Conservation (phyloP, 2,113 vertebrate genomes). For the Dasypus novemcinctus region DNA sequence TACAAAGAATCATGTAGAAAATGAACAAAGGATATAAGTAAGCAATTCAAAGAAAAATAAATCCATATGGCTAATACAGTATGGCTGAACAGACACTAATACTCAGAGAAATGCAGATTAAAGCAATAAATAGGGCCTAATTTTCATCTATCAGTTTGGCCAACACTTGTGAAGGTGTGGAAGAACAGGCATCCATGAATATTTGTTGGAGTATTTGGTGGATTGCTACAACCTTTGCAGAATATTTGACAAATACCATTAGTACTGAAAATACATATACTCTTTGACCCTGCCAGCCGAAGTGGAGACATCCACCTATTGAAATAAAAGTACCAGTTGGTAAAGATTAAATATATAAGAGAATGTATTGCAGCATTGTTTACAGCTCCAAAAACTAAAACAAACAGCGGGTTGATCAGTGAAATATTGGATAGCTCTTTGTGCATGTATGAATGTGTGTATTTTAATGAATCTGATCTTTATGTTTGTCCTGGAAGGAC, state of each 20-base stretch:
- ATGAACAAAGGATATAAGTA: neutral
- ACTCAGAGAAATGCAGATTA: slow-evolving; percentile 12
- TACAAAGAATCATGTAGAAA: neutral
- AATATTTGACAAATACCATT: neutral
- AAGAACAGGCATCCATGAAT: neutral
- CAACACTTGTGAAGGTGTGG: neutral
- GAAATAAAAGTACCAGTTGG: neutral
- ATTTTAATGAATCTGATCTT: neutral
- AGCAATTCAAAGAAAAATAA: neutral
- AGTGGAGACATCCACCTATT: neutral
- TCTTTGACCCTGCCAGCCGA: neutral
- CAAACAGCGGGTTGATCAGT: neutral
- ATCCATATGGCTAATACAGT: neutral
- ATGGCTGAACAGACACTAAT: neutral
- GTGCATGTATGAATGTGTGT: neutral
- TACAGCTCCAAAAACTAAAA: neutral
- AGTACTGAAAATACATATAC: neutral
- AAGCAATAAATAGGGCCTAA: neutral
- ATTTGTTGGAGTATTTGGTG: neutral
- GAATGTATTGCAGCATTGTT: neutral
- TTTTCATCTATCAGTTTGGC: neutral
- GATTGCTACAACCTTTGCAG: neutral
- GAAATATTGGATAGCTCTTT: too few relatives aligned
- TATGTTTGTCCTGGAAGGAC: neutral
- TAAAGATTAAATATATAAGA: neutral